Percentiles rank a stretch among this genome's conserved stretches.
These are phyloP conservation scores for Noctua pronuba DNA, from an alignment of 2,888 invertebrate genomes.

Conservation along the genomic window DNA sequence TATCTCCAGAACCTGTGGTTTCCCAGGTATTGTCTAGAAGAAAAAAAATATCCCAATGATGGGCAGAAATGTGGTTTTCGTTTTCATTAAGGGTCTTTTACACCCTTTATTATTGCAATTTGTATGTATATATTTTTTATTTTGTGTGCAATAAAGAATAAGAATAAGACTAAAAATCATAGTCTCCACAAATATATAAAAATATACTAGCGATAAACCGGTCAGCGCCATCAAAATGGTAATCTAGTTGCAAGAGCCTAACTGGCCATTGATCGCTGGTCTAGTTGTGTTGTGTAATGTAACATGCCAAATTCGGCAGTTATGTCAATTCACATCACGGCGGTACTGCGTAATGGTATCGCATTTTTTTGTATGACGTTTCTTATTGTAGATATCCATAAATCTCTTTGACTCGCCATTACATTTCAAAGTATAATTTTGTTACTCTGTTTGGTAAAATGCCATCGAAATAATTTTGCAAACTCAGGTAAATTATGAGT, in stretches of 20 bases:
- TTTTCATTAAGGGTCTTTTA: no score
- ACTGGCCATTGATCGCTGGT: not conserved
- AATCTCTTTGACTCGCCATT: not conserved
- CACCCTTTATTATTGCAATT: no score
- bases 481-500: constrained; percentile 26
- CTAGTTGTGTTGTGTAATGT: not conserved
- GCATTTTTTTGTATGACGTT: not conserved
- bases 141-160: no score
- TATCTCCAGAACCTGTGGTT: no score
- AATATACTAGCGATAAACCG: not conserved
- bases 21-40: no score
- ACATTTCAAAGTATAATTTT: not conserved
- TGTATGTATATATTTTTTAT: no score
- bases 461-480: constrained; percentile 18
- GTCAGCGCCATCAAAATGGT: not conserved
- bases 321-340: not conserved
- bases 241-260: not conserved
- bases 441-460: not conserved
- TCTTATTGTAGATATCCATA: not conserved
- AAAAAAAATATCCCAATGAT: no score
- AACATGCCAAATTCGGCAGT: not conserved
- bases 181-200: no score
- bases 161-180: no score
- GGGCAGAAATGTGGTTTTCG: no score
- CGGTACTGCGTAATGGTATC: not conserved